Percentiles rank a stretch among this genome's conserved stretches.
Evolutionary conservation across 2,888 invertebrate genomes (phyloP).

Genomic region (Deilephila porcellus): DNA sequence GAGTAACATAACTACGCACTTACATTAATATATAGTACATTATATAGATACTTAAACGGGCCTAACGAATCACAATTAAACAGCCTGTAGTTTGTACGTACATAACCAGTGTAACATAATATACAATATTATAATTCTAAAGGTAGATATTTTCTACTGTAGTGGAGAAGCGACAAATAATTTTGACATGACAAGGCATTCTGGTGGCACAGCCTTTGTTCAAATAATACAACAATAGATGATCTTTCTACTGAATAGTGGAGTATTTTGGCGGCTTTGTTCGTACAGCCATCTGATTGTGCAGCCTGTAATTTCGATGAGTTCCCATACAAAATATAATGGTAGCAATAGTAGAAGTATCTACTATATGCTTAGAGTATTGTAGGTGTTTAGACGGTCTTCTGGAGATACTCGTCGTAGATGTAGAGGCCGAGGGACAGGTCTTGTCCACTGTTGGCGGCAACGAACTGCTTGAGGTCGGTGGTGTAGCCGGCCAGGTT

Average conservation of each 20-base stretch:
- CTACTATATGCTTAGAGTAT: conserved; percentile 3
- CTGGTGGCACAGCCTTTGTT: not conserved
- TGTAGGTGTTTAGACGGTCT: conserved; percentile 57
- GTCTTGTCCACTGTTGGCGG: conserved; percentile 79
- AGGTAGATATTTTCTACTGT: conserved; percentile 36
- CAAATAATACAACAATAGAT: not conserved
- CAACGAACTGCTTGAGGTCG: conserved; percentile 88
- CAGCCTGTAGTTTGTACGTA: conserved; percentile 57
- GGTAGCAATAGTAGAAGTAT: not conserved
- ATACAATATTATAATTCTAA: conserved; percentile 39
- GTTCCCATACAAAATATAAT: not conserved
- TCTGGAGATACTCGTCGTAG: conserved; percentile 89
- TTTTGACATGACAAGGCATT: not conserved
- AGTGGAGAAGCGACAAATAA: conserved; percentile 15
- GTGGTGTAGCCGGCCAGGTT: conserved; percentile 89
- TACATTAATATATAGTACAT: conserved; percentile 41
- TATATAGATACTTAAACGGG: conserved; percentile 37
- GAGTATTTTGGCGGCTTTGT: conserved; percentile 28
- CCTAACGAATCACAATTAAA: conserved; percentile 42
- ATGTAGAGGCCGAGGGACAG: conserved; percentile 88
- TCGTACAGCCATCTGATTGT: conserved; percentile 68
- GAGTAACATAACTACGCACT: conserved; percentile 42
- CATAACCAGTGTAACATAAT: conserved; percentile 41
- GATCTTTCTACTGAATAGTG: not conserved
- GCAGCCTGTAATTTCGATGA: not conserved